Conservation (phyloP, 2,888 invertebrate genomes). For the Epiblema foenella region DNA sequence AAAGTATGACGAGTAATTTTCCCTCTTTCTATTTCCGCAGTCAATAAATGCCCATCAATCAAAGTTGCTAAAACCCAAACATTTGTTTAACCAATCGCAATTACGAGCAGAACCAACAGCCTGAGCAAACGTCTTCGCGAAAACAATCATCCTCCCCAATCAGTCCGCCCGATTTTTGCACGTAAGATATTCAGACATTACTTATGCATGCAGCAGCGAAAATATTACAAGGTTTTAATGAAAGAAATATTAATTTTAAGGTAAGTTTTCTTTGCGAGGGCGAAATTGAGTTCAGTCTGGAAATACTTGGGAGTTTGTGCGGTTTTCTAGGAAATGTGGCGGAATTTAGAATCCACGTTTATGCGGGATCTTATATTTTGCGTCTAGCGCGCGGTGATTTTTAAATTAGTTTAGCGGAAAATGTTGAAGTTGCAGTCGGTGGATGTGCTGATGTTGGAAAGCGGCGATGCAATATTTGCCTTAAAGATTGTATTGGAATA, state of each 20-base stretch:
- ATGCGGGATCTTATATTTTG: conserved; percentile 30
- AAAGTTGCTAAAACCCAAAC: conserved; percentile 46
- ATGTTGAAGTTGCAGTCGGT: conserved; percentile 6
- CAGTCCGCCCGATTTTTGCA: conserved; percentile 69
- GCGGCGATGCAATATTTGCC: background rate
- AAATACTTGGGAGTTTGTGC: conserved; percentile 34
- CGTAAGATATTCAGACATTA: conserved; percentile 83
- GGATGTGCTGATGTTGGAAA: background rate
- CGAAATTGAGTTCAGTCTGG: conserved; percentile 72
- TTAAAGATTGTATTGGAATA: background rate
- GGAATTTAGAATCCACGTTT: conserved; percentile 17
- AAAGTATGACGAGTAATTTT: too few species aligned
- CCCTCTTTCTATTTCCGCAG: background rate
- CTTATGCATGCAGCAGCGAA: conserved; percentile 86
- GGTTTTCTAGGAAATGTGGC: conserved; percentile 31
- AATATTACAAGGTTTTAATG: conserved; percentile 86
- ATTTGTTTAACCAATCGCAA: conserved; percentile 55
- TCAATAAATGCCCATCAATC: conserved; percentile 37
- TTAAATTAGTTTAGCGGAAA: conserved; percentile 27
- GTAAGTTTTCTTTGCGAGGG: conserved; percentile 80
- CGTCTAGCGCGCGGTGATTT: conserved; percentile 20
- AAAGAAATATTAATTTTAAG: conserved; percentile 85
- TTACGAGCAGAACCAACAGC: conserved; percentile 49
- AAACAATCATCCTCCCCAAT: conserved; percentile 51
- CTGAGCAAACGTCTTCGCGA: conserved; percentile 46